Conservation (phyloP, 2,113 vertebrate species). For the Picathartes gymnocephalus region DNA sequence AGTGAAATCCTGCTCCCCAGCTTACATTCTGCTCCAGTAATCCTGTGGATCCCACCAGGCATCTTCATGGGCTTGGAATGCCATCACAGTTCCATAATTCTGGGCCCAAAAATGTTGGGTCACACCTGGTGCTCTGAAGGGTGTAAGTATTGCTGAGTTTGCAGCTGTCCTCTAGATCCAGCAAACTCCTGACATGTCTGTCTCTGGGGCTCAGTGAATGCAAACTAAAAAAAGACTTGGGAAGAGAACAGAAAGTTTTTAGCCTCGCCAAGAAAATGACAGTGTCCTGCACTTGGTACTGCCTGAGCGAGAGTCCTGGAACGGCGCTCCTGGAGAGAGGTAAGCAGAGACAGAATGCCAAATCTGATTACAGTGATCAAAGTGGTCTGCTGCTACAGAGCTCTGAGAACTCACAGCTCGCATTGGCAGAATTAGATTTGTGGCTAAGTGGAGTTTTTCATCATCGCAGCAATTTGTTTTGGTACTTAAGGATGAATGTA, state of each 20-base stretch:
- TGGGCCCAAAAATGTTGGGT: background rate
- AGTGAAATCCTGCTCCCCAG: background rate
- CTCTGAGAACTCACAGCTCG: background rate
- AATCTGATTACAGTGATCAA: conserved; percentile 37
- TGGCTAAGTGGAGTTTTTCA: conserved; percentile 35
- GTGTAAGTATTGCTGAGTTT: background rate
- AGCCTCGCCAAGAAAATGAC: background rate
- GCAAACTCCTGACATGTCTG: background rate
- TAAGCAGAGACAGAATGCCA: conserved; percentile 1
- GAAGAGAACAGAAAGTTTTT: background rate
- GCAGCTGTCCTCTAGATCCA: background rate
- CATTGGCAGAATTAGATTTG: conserved; percentile 14
- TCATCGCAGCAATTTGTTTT: conserved; percentile 4
- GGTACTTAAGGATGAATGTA: background rate
- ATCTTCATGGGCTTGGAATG: background rate
- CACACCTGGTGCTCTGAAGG: background rate
- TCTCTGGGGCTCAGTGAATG: background rate
- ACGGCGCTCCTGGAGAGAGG: background rate
- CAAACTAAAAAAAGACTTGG: background rate
- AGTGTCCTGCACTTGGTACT: background rate
- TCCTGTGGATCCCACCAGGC: background rate
- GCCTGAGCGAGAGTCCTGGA: background rate
- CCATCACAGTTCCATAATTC: background rate
- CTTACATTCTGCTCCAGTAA: background rate
- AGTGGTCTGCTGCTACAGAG: background rate